Evolutionary conservation across 2,113 vertebrate genomes (phyloP), one percentile per base, ranked within the genome.

Genomic region (Ceyx melanurus): DNA sequence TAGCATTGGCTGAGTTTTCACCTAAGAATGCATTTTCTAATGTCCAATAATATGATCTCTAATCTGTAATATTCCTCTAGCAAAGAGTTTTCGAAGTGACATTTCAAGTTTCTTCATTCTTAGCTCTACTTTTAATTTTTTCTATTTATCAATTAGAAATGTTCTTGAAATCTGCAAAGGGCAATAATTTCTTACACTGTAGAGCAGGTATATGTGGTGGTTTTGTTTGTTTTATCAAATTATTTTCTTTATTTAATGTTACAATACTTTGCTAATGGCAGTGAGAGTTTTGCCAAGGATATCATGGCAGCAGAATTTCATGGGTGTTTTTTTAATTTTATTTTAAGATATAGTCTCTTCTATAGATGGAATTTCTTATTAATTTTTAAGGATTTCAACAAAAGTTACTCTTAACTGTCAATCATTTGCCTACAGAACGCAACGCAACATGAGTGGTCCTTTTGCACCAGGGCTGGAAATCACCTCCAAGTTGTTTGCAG

Each of bases 401-500:
- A 23, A 86, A 83, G 26, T 65, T 61, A 40, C 75, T 77, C 68
- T 65, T 97, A 92, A 96, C 90, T 81, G 80, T 75, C 82, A 20
- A 14, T 73, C 4, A 7, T 94, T 90, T 97, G 26, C 94, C 86
- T 94, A 9, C 93, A 99, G 99, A 97, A 98, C 99, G 15, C 99
- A 99, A 91, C 98, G 99, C 43, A 98, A 82, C 65, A 83, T 99
- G 91, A 97, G 98, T 4, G 98, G 98, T n/a, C 99, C 99, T 72
- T 99, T 99, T 90, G 98, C 98, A 86, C 99, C 99, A 0, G 98
- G 98, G 4, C 96, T 99, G 91, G 98, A 98, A 75, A 97, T 99
- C 26, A 97, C 97, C 3, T 97, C 98, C 1, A 98, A 98, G 57
- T 90, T 99, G 54, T 99, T 99, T 93, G 98, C 98, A 42, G 98